Evolutionary conservation across 1,140 invertebrate species (phyloP).

Genomic region (Plectrocnemia conspersa): DNA sequence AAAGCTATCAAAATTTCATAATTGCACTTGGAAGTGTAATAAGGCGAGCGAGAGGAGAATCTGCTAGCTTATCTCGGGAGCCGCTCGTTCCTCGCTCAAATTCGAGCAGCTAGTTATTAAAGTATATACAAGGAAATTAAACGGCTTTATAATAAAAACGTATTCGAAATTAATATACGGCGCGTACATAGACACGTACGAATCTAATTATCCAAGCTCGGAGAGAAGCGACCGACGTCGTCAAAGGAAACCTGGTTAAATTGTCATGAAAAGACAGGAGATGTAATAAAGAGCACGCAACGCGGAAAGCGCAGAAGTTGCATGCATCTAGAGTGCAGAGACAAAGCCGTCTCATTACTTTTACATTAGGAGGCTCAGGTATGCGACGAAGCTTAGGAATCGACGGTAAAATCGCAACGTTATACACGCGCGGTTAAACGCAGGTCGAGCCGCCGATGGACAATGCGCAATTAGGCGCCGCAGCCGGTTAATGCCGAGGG

Average conservation of each 20-base stretch:
- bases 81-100: neutral
- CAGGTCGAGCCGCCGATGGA: neutral
- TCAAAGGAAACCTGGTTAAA: neutral
- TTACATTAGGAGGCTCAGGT: no score
- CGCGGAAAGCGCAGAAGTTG: no score
- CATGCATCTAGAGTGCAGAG: no score
- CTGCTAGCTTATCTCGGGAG: neutral
- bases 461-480: conserved; percentile 4
- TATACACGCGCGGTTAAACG: neutral
- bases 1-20: conserved; percentile 10
- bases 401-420: neutral
- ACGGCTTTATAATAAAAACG: no score
- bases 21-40: conserved; percentile 7
- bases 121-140: no score
- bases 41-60: neutral
- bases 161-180: no score
- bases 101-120: conserved; percentile 1
- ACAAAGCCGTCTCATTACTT: no score
- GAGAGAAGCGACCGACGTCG: neutral
- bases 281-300: no score
- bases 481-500: neutral
- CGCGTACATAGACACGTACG: no score
- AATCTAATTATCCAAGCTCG: no score
- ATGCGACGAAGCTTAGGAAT: no score
- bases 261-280: no score